Percentiles rank a stretch among this genome's conserved stretches.
These are phyloP conservation scores for Thunnus thynnus DNA, from an alignment of 2,113 vertebrate species.

Conservation along the genomic window DNA sequence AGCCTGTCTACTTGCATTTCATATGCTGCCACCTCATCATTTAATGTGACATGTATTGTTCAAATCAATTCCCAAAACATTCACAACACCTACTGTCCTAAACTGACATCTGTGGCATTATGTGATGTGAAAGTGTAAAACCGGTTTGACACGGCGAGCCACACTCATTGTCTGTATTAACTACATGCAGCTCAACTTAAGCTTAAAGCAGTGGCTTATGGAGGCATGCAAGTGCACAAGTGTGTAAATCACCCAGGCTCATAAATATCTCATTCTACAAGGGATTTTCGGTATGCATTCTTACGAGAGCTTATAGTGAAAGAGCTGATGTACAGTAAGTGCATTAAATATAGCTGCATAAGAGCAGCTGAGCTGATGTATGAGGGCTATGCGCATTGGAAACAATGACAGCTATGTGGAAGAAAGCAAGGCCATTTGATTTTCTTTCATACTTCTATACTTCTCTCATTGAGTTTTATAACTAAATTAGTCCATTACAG, in stretches of 20 bases:
- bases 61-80: conserved; percentile 27
- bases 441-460: neutral
- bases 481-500: neutral
- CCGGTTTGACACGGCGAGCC: conserved; percentile 6
- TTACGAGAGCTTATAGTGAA: conserved; percentile 45
- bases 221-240: conserved; percentile 23
- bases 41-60: neutral
- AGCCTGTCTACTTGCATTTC: conserved; percentile 16
- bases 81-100: conserved; percentile 7
- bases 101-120: conserved; percentile 37
- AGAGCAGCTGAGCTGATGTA: conserved; percentile 18
- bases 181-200: conserved; percentile 23
- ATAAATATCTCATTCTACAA: conserved; percentile 73
- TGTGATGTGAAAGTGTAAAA: conserved; percentile 48
- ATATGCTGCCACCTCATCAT: conserved; percentile 16
- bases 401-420: neutral
- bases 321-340: conserved; percentile 48
- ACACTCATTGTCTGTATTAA: conserved; percentile 31
- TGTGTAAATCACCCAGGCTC: conserved; percentile 43
- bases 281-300: conserved; percentile 56
- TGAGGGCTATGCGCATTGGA: neutral
- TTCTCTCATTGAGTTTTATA: neutral
- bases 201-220: conserved; percentile 36
- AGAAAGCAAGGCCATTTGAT: neutral
- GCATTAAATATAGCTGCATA: conserved; percentile 44